Conservation (phyloP, 1,140 invertebrate genomes). For the Neodiprion fabricii region DNA sequence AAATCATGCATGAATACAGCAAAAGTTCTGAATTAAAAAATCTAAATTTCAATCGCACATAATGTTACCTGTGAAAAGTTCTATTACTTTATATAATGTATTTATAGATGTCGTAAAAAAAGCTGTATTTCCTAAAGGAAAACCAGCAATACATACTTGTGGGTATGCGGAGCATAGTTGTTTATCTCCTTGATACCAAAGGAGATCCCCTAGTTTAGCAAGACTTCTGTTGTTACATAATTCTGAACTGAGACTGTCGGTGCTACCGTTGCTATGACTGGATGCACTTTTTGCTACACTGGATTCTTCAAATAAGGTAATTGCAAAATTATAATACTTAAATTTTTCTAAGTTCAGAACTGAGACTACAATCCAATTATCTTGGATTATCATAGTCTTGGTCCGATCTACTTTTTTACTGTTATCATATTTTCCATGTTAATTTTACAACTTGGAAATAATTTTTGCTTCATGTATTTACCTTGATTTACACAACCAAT, state of each 20-base stretch:
- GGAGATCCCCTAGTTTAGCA: slow-evolving; percentile 63
- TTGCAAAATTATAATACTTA: slow-evolving; percentile 21
- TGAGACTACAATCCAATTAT: no score
- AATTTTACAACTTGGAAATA: slow-evolving; percentile 11
- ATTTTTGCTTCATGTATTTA: slow-evolving; percentile 48
- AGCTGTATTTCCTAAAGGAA: slow-evolving; percentile 42
- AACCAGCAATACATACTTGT: slow-evolving; percentile 55
- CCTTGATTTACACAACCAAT: slow-evolving; percentile 51
- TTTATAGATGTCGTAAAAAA: slow-evolving; percentile 42
- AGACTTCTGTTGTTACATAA: slow-evolving; percentile 60
- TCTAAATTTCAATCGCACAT: slow-evolving; percentile 40
- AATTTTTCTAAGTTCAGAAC: no score
- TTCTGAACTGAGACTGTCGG: slow-evolving; percentile 54
- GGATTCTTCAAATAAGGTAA: slow-evolving; percentile 38
- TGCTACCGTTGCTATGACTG: slow-evolving; percentile 25
- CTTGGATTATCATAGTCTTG: no score
- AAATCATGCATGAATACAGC: slow-evolving; percentile 21
- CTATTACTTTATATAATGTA: slow-evolving; percentile 10
- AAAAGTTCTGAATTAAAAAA: slow-evolving; percentile 24
- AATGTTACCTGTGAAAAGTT: slow-evolving; percentile 27
- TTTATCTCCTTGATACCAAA: slow-evolving; percentile 62
- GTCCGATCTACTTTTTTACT: no score
- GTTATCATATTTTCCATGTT: no score
- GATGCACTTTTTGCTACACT: slow-evolving; percentile 32
- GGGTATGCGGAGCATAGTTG: slow-evolving; percentile 63